Percentiles rank a stretch among this genome's conserved stretches.
Evolutionary conservation across 2,797 vertebrate genomes (phyloP).

Genomic region (Sebastes vulpes): DNA sequence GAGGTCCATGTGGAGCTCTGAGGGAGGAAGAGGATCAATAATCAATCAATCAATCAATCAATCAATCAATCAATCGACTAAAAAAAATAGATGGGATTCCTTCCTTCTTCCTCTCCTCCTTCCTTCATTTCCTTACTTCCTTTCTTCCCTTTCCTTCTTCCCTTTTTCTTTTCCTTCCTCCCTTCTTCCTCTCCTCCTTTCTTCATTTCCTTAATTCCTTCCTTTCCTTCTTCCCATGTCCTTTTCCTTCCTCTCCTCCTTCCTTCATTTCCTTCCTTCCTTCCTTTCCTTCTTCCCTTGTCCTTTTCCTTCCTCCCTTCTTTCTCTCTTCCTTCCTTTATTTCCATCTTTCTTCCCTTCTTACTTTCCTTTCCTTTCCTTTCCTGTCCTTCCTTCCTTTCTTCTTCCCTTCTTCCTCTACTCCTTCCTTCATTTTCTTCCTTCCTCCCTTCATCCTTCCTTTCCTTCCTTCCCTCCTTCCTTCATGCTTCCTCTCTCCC

Average conservation of each 20-base stretch:
- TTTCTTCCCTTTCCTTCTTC: not conserved
- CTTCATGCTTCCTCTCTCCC: not conserved
- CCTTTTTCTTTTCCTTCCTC: too few species aligned
- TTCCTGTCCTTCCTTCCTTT: not conserved
- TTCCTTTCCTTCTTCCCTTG: not conserved
- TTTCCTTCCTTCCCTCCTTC: not conserved
- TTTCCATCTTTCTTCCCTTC: not conserved
- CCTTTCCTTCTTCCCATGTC: too few species aligned
- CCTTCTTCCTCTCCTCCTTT: not conserved
- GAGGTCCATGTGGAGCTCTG: constrained; percentile 94
- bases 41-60: not conserved
- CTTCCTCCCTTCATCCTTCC: not conserved
- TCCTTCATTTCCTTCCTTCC: not conserved
- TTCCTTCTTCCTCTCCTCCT: not conserved
- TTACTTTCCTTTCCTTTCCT: not conserved
- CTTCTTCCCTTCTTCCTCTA: too few species aligned
- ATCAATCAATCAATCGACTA: not conserved
- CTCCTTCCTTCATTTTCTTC: not conserved
- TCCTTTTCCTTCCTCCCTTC: not conserved
- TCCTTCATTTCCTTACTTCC: not conserved
- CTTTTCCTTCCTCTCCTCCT: too few species aligned
- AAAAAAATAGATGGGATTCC: too few species aligned
- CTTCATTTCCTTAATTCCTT: not conserved
- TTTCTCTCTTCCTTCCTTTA: not conserved
- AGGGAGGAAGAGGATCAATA: not conserved